Evolutionary conservation across 2,797 vertebrate genomes (phyloP).

Genomic region (Anolis apletophallus): DNA sequence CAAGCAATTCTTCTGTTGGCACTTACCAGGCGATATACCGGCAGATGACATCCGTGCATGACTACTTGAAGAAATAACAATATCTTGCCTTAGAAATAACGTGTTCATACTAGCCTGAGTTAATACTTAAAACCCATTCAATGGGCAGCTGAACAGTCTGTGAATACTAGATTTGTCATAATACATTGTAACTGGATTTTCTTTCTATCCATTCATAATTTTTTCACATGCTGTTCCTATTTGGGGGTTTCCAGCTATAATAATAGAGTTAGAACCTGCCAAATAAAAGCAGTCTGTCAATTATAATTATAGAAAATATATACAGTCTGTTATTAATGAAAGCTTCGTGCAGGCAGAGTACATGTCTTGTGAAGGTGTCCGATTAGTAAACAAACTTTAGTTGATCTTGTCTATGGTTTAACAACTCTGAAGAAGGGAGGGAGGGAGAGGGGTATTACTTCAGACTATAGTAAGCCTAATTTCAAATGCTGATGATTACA

Average conservation of each 20-base stretch:
- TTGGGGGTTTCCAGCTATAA: no score
- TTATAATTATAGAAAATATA: no score
- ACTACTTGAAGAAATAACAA: background rate
- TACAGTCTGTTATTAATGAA: no score
- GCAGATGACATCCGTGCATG: background rate
- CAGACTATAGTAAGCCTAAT: no score
- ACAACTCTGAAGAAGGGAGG: no score
- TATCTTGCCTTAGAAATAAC: background rate
- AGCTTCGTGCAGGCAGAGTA: no score
- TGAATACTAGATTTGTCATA: background rate
- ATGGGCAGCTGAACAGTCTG: background rate
- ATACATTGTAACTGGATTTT: background rate
- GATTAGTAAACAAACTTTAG: background rate
- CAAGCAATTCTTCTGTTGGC: slow-evolving; percentile 32
- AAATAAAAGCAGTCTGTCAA: no score
- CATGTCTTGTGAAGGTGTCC: background rate
- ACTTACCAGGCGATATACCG: slow-evolving; percentile 15
- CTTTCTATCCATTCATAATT: background rate
- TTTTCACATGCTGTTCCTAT: background rate
- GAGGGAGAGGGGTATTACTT: no score
- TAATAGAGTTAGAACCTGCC: no score
- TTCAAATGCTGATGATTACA: no score
- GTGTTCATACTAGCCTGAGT: background rate
- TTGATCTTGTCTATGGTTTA: background rate
- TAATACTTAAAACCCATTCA: background rate